phyloP scores from a whole-genome alignment of 2,113 vertebrate species.

The Misgurnus mizolepis region DNA sequence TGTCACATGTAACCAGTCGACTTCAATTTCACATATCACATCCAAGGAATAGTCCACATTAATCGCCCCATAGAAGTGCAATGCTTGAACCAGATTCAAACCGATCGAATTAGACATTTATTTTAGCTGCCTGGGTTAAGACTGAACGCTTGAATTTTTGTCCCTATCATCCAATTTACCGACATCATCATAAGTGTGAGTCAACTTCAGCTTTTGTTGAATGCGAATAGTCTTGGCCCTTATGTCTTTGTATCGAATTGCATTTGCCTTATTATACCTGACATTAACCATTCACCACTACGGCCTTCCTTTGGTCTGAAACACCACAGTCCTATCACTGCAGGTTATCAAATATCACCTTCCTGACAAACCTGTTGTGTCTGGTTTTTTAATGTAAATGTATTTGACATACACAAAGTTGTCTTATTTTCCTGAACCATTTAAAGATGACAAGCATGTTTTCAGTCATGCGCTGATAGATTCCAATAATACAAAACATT shows the following conservation, averaged over 20 bases:
- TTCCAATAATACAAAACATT: conserved; percentile 12
- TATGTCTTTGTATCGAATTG: not conserved
- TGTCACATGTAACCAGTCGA: conserved; percentile 33
- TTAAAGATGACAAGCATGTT: conserved; percentile 2
- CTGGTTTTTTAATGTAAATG: not conserved
- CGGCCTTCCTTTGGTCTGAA: not conserved
- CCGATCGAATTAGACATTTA: not conserved
- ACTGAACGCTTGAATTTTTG: not conserved
- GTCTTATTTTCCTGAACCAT: not conserved
- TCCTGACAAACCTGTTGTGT: not conserved
- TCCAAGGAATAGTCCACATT: not conserved
- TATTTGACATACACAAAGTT: not conserved
- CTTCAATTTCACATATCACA: conserved; percentile 30
- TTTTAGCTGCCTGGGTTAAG: not conserved
- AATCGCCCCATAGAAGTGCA: not conserved
- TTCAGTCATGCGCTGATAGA: not conserved
- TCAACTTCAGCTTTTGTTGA: conserved; percentile 13
- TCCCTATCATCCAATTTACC: not conserved
- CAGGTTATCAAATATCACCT: not conserved
- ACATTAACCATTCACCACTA: not conserved
- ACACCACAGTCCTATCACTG: not conserved
- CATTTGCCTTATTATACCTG: not conserved
- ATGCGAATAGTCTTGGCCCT: not conserved
- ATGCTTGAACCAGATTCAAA: not conserved
- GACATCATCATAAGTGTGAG: conserved; percentile 11